Base-by-base conservation (phyloP, 2,113 vertebrate genomes). In the Cynocephalus volans region DNA sequence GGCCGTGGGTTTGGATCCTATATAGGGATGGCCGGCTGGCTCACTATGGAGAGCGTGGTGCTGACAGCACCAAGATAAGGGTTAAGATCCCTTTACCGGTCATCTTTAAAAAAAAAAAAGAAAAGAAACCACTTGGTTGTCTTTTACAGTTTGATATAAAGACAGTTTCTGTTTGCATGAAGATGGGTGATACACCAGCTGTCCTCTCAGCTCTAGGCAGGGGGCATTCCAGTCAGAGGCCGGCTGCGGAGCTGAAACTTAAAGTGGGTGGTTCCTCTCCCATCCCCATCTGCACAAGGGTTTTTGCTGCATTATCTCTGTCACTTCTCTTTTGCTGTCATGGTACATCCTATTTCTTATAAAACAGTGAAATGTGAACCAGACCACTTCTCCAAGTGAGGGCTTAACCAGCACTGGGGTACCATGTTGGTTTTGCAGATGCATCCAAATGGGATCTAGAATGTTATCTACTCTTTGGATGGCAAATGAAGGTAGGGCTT, bases 111-210 rank as follows among this genome's bases (percentile, higher is more conserved):
- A 41, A 41, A 41, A 41, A 41, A 41, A 41, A 41, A n/a, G n/a
- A n/a, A 41, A 41, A 41, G n/a, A n/a, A 65, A 76, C 3, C 3
- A 36, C 24, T 24, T 52, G n/a, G 19, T 48, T 56, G 52, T 85
- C 84, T 80, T 62, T 3, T 14, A 21, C 5, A 33, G 82, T 92
- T 69, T 19, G 64, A 2, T 26, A 28, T 58, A 33, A 67, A 48
- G 56, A 73, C 28, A 19, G 24, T 54, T 4, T 41, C 41, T 70
- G 70, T 64, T 19, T 56, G 23, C 2, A 11, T 7, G 33, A 60
- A 48, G 17, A 56, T 79, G 81, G 70, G 75, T 0, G 4, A 15
- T 11, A 4, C 0, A 10, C 3, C 12, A n/a, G 7, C 41, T 15
- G 17, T 15, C 19, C 69, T 48, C 52, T n/a, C 1, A 23, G 28